phyloP scores from a whole-genome alignment of 1,140 invertebrate genomes.

The Antheraea mylitta region DNA sequence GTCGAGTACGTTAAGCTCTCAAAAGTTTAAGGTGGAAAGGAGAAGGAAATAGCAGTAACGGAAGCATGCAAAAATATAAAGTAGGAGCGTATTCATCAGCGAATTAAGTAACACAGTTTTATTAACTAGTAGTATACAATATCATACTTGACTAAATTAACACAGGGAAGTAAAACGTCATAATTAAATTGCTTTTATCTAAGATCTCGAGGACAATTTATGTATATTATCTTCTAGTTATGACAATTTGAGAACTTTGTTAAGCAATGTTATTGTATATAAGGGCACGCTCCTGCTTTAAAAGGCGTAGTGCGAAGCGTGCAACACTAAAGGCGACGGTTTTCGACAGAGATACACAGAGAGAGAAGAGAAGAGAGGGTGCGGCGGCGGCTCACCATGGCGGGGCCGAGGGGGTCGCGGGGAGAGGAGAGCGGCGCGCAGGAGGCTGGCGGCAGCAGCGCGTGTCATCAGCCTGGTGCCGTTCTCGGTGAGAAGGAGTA shows the following conservation, averaged over 20 bases:
- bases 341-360: conserved; percentile 68
- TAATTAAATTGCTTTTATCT: neutral
- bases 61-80: conserved; percentile 68
- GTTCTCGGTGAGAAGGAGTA: conserved; percentile 77
- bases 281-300: conserved; percentile 65
- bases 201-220: no score
- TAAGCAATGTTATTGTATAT: neutral
- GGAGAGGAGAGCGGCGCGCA: conserved; percentile 74
- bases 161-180: neutral
- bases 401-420: conserved; percentile 71
- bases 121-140: neutral
- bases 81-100: conserved; percentile 61
- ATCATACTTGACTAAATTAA: neutral
- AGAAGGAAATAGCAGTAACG: conserved; percentile 52
- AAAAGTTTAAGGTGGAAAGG: conserved; percentile 46
- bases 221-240: no score
- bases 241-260: no score
- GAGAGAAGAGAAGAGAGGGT: conserved; percentile 53
- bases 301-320: conserved; percentile 71
- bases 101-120: conserved; percentile 11
- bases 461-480: conserved; percentile 76
- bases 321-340: conserved; percentile 71
- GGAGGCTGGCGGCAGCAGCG: conserved; percentile 72
- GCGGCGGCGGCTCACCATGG: conserved; percentile 74
- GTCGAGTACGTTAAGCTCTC: conserved; percentile 19